These are phyloP conservation scores for Tenthredo livida DNA, from an alignment of 2,888 invertebrate species.

Conservation along the genomic window DNA sequence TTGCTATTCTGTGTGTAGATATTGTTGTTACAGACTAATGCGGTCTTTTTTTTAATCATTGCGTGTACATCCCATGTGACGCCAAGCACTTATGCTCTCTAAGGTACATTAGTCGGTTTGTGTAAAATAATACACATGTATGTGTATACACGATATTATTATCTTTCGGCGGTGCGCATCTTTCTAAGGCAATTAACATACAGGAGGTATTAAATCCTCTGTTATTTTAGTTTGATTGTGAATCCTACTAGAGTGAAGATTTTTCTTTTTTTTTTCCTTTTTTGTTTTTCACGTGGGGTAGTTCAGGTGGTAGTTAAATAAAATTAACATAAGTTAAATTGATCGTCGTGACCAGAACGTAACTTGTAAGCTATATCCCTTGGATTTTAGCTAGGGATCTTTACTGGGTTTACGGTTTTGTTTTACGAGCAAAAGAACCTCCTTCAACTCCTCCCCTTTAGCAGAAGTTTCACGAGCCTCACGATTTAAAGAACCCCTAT, in stretches of 20 bases:
- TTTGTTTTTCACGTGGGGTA: not conserved
- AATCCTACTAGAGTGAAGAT: not conserved
- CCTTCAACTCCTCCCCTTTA: constrained; percentile 17
- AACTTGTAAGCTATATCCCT: constrained; percentile 46
- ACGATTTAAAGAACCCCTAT: constrained; percentile 41
- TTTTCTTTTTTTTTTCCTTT: not conserved
- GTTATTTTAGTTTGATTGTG: not conserved
- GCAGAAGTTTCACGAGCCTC: constrained; percentile 42
- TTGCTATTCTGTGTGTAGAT: not conserved
- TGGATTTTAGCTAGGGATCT: constrained; percentile 38
- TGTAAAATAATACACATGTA: not conserved
- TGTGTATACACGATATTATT: not conserved
- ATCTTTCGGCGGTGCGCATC: not conserved
- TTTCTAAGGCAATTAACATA: not conserved
- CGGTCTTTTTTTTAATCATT: not conserved
- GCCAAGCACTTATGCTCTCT: not conserved
- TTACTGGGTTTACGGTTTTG: constrained; percentile 43
- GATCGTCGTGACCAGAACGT: constrained; percentile 23
- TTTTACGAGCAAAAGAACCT: constrained; percentile 47
- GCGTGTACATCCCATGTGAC: not conserved
- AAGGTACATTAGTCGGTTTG: not conserved
- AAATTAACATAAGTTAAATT: constrained; percentile 44
- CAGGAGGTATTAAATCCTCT: not conserved
- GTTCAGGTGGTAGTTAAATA: constrained; percentile 16
- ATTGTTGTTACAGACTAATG: not conserved